Percentiles rank a stretch among this genome's conserved stretches.
These are phyloP conservation scores for Bactericera cockerelli DNA, from an alignment of 1,140 invertebrate genomes.

Conservation along the genomic window DNA sequence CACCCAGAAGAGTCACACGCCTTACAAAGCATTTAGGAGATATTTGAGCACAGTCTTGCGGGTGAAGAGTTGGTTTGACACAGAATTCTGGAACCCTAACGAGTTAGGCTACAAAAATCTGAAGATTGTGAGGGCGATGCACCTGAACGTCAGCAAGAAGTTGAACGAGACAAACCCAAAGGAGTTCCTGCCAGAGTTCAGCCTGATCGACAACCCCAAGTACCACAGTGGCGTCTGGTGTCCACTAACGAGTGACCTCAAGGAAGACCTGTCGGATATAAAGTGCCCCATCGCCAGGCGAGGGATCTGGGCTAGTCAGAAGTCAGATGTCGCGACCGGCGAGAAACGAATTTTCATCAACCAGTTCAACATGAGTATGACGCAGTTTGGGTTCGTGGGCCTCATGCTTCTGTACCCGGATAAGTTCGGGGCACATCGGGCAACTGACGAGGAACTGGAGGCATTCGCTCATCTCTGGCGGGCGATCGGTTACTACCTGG, in stretches of 20 bases:
- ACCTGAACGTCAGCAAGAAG: conserved; percentile 27
- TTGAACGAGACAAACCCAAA: conserved; percentile 20
- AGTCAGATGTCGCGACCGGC: conserved; percentile 38
- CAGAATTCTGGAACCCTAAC: conserved; percentile 31
- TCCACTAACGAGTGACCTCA: conserved; percentile 13
- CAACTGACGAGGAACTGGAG: conserved; percentile 42
- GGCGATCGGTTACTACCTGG: conserved; percentile 58
- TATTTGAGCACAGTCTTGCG: conserved; percentile 34
- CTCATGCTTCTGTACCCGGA: conserved; percentile 48
- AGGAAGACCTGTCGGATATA: conserved; percentile 19
- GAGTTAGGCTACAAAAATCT: conserved; percentile 31
- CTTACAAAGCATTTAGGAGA: conserved; percentile 47
- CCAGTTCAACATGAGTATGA: conserved; percentile 66
- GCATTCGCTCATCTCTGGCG: conserved; percentile 67
- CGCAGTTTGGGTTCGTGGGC: conserved; percentile 74
- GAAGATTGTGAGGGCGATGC: conserved; percentile 31
- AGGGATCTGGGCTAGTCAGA: conserved; percentile 32
- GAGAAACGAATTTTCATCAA: conserved; percentile 31
- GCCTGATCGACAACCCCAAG: conserved; percentile 9
- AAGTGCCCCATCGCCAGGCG: conserved; percentile 8
- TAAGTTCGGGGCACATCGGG: conserved; percentile 40
- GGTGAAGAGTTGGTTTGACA: conserved; percentile 34
- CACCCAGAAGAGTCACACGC: conserved; percentile 42
- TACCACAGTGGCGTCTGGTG: conserved; percentile 19
- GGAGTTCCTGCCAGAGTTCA: conserved; percentile 20